phyloP scores from a whole-genome alignment of 1,140 invertebrate species.

The Drosophila melanica region DNA sequence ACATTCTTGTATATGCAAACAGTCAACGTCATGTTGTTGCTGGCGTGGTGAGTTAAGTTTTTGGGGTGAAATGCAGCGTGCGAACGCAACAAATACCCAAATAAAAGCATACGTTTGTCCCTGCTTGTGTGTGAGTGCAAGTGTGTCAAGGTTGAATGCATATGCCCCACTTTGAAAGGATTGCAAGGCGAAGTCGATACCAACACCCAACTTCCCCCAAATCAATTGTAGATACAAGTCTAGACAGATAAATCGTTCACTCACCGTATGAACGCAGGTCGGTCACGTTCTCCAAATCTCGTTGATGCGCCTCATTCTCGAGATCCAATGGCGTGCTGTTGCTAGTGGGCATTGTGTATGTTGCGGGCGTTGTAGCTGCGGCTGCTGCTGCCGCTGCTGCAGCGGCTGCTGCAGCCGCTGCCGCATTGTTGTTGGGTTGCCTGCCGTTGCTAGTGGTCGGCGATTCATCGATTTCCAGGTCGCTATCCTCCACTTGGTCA shows the following conservation, averaged over 20 bases:
- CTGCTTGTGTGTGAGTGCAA: slow-evolving; percentile 17
- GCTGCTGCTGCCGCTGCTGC: slow-evolving; percentile 40
- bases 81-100: slow-evolving; percentile 25
- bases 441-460: slow-evolving; percentile 24
- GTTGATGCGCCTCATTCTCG: slow-evolving; percentile 66
- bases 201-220: slow-evolving; percentile 3
- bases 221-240: slow-evolving; percentile 1
- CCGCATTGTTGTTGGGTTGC: slow-evolving; percentile 10
- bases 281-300: slow-evolving; percentile 63
- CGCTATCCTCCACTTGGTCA: slow-evolving; percentile 27
- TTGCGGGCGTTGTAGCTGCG: slow-evolving; percentile 31
- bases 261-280: slow-evolving; percentile 72
- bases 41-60: slow-evolving; percentile 30
- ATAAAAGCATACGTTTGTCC: slow-evolving; percentile 19
- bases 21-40: slow-evolving; percentile 29
- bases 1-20: slow-evolving; percentile 11
- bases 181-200: slow-evolving; percentile 19
- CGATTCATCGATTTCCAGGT: slow-evolving; percentile 42
- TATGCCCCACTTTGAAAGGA: slow-evolving; percentile 70
- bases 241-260: slow-evolving; percentile 39
- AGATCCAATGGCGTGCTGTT: slow-evolving; percentile 64
- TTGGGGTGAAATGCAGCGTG: slow-evolving; percentile 27
- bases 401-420: slow-evolving; percentile 39
- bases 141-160: slow-evolving; percentile 76
- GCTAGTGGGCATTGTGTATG: slow-evolving; percentile 54